These are phyloP conservation scores for Myxocyprinus asiaticus DNA, from an alignment of 2,113 vertebrate species.

Conservation along the genomic window DNA sequence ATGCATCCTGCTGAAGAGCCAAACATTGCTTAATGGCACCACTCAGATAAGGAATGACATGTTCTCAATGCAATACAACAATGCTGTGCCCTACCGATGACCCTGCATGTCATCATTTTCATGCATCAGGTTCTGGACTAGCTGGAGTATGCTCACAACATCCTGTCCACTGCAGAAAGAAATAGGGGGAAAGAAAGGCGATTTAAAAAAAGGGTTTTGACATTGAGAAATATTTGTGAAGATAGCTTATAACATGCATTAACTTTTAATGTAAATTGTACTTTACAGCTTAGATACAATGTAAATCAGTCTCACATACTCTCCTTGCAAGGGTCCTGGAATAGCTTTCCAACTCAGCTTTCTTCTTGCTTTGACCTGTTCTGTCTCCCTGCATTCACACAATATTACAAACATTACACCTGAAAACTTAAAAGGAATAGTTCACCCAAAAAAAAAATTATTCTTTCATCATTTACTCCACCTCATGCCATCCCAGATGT, in stretches of 20 bases:
- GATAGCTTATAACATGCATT: background rate
- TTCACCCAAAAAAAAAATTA: no score
- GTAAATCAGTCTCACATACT: constrained; percentile 70
- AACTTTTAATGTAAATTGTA: background rate
- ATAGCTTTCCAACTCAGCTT: constrained; percentile 80
- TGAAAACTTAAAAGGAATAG: background rate
- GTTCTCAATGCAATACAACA: constrained; percentile 3
- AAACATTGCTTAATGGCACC: background rate
- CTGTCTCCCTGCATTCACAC: constrained; percentile 71
- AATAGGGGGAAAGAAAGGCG: constrained; percentile 20
- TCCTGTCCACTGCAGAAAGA: constrained; percentile 83
- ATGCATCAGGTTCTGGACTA: constrained; percentile 92
- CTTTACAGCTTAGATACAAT: background rate
- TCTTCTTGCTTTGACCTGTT: constrained; percentile 74
- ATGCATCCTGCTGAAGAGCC: constrained; percentile 77
- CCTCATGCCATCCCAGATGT: no score
- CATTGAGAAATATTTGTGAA: background rate
- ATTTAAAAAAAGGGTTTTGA: accelerated
- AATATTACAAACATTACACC: background rate
- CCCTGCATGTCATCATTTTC: constrained; percentile 82
- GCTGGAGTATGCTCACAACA: constrained; percentile 85
- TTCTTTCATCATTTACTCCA: no score
- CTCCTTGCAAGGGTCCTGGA: constrained; percentile 92
- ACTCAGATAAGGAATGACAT: constrained; percentile 2
- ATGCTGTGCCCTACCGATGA: constrained; percentile 71